Evolutionary conservation across 2,797 vertebrate species (phyloP).

Genomic region (Trachurus trachurus): DNA sequence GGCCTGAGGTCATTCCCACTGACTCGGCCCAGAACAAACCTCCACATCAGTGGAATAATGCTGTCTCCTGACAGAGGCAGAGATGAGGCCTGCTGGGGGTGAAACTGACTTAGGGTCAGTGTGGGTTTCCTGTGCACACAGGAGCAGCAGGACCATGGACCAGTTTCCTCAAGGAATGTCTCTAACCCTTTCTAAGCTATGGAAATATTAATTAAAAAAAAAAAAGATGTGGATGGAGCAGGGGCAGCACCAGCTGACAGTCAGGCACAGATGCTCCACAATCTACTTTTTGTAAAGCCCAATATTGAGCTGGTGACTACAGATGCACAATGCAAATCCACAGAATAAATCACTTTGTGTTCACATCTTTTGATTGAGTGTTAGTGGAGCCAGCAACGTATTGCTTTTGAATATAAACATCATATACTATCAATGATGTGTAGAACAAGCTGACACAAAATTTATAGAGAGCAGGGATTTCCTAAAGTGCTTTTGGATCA

Average conservation of each 20-base stretch:
- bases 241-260: conserved; percentile 1
- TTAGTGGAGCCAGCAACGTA: not conserved
- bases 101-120: conserved; percentile 21
- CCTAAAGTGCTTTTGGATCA: not conserved
- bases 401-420: conserved; percentile 5
- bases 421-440: not conserved
- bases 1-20: conserved; percentile 49
- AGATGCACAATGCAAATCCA: not conserved
- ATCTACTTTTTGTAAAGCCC: not conserved
- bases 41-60: conserved; percentile 59
- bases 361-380: not conserved
- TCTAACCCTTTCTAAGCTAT: not conserved
- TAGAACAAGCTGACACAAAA: not conserved
- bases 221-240: not conserved
- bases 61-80: conserved; percentile 37
- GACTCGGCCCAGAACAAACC: conserved; percentile 41
- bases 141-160: conserved; percentile 17
- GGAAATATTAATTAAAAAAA: conserved; percentile 20
- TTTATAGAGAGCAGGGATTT: not conserved
- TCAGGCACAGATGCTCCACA: not conserved
- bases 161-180: conserved; percentile 17
- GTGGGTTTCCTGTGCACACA: conserved; percentile 21
- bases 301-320: not conserved
- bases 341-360: not conserved
- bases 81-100: conserved; percentile 27